Evolutionary conservation across 2,113 vertebrate species (phyloP).

Genomic region (Platysternon megacephalum): DNA sequence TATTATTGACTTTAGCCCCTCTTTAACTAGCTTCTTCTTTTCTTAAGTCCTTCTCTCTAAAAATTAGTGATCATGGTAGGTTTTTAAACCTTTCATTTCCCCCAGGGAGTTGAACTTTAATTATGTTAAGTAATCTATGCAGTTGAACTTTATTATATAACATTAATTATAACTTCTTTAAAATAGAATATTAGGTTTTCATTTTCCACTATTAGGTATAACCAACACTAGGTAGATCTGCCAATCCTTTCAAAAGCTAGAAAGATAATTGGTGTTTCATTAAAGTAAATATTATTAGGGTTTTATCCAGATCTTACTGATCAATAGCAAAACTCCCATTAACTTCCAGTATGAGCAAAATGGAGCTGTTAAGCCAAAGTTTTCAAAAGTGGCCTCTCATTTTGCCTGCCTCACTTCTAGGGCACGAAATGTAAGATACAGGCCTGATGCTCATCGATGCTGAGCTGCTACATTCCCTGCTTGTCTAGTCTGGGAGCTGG

Average conservation of each 20-base stretch:
- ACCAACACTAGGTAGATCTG: background rate
- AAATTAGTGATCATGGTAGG: constrained; percentile 8
- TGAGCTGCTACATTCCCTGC: background rate
- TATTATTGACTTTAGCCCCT: background rate
- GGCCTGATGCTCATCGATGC: background rate
- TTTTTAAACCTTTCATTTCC: constrained; percentile 7
- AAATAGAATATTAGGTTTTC: background rate
- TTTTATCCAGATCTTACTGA: background rate
- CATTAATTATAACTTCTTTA: constrained; percentile 53
- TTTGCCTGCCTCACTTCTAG: background rate
- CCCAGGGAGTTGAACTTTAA: constrained; percentile 43
- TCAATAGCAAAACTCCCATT: background rate
- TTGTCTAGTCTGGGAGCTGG: background rate
- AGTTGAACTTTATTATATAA: constrained; percentile 56
- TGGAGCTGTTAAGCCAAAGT: background rate
- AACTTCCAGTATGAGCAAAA: background rate
- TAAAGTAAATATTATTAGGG: background rate
- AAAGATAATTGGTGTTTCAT: background rate
- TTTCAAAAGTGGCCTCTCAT: background rate
- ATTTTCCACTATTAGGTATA: background rate
- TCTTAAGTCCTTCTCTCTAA: background rate
- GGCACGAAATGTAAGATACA: background rate
- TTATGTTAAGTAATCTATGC: background rate
- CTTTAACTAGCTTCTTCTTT: constrained; percentile 21
- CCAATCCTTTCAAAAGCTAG: background rate